Evolutionary conservation across 2,113 vertebrate species (phyloP).

Genomic region (Psophia crepitans): DNA sequence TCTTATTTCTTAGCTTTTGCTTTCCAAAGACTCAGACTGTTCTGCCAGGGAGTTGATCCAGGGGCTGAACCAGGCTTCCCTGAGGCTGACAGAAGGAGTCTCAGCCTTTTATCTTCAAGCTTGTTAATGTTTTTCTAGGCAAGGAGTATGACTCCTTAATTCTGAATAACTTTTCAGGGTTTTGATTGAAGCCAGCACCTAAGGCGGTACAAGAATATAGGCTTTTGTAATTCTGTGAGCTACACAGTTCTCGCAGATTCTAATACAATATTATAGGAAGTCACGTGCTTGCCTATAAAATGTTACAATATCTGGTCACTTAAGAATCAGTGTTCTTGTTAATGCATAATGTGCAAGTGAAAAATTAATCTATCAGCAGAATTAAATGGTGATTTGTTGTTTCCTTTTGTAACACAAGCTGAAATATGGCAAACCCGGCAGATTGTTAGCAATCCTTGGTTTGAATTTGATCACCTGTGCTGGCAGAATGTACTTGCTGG

Average conservation of each 20-base stretch:
- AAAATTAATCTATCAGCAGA: neutral
- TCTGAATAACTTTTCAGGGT: neutral
- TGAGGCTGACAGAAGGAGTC: neutral
- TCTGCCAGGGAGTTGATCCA: neutral
- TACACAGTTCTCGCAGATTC: neutral
- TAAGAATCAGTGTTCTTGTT: neutral
- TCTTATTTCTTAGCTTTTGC: neutral
- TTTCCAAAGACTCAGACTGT: neutral
- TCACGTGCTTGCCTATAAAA: neutral
- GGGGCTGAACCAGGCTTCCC: neutral
- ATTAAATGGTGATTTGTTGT: neutral
- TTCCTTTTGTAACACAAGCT: neutral
- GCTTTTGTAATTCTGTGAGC: neutral
- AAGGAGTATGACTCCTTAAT: neutral
- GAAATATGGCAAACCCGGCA: neutral
- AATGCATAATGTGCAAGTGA: neutral
- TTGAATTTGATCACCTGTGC: neutral
- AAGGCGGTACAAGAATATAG: neutral
- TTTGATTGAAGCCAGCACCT: neutral
- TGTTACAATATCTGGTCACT: accelerated
- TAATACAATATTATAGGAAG: neutral
- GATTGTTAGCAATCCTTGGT: neutral
- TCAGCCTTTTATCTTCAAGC: neutral
- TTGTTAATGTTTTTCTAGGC: neutral
- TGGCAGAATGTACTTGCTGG: neutral